Base-by-base conservation (phyloP, 1,140 invertebrate species). In the Holotrichia oblita region DNA sequence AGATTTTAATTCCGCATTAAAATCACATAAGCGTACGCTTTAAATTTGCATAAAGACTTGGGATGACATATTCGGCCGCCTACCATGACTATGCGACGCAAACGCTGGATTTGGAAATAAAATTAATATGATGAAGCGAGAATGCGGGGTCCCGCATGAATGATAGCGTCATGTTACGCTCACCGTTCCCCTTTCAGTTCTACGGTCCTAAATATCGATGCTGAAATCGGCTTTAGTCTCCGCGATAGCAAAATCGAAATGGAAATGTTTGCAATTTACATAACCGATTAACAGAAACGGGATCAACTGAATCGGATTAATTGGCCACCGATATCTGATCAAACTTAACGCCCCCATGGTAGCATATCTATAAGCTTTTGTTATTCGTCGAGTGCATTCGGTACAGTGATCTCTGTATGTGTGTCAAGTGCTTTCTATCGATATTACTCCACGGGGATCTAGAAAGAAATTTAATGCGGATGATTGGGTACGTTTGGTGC, bases 231-330 rank as follows among this genome's bases (percentile, higher is more conserved):
- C 61, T 69, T 69, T 69, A 34, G 9, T 27, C 61, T 9, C n/a
- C 6, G 22, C 61, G 22, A 69, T 69, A n/a, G 27, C 27, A 27
- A 24, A 34, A 69, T 69, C 9, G 61, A 69, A 69, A 69, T 69
- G 61, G 61, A 24, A 69, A 69, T 69, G 61, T 69, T 69, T 69
- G 22, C 61, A 69, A 69, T 69, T 69, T 69, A 69, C 61, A 69
- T 69, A 69, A 69, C 61, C 61, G 61, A 69, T 69, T 69, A 69
- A 69, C 61, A 69, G 22, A 20, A 69, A 20, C 61, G 61, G 61
- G 61, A 69, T 22, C n/a, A 69, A 69, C n/a, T 69, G 61, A 69
- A 69, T 69, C 61, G 61, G 61, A 69, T 69, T 69, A 69, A 69
- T 69, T 69, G 61, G 61, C 61, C 61, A 27, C 61, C 22, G 22